These are phyloP conservation scores for Agrotis puta DNA, from an alignment of 2,888 invertebrate species.

Conservation along the genomic window DNA sequence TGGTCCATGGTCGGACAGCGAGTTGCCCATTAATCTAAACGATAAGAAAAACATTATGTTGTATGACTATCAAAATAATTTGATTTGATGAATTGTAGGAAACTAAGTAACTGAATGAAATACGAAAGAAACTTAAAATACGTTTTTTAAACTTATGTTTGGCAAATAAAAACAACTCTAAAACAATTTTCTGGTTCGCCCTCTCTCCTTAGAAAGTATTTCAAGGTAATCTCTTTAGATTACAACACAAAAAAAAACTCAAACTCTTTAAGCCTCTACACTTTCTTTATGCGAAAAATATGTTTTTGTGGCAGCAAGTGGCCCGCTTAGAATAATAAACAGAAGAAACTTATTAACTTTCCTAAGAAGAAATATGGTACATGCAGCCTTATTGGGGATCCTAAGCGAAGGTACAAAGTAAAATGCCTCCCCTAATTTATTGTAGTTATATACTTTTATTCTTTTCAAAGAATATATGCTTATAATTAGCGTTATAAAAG, in stretches of 20 bases:
- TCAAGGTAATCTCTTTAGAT: conserved; percentile 87
- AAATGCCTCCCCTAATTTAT: conserved; percentile 68
- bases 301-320: conserved; percentile 75
- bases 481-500: conserved; percentile 30
- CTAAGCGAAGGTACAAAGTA: conserved; percentile 62
- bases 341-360: conserved; percentile 80
- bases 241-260: conserved; percentile 84
- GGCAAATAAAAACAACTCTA: conserved; percentile 75
- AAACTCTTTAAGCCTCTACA: conserved; percentile 84
- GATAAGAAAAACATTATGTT: conserved; percentile 31
- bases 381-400: conserved; percentile 67
- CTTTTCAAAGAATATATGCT: conserved; percentile 40
- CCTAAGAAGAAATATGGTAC: conserved; percentile 72
- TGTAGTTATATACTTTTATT: conserved; percentile 61
- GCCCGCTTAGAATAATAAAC: conserved; percentile 80
- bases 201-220: conserved; percentile 82
- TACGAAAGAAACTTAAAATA: conserved; percentile 24
- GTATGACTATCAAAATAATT: conserved; percentile 25
- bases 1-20: no score
- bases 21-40: conserved; percentile 18
- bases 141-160: conserved; percentile 63
- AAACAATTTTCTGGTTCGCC: conserved; percentile 76
- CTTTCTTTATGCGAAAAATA: conserved; percentile 85
- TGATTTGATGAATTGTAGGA: conserved; percentile 3
- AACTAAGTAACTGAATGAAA: conserved; percentile 15